phyloP scores from a whole-genome alignment of 2,888 invertebrate genomes.

The Oscheius sp. region DNA sequence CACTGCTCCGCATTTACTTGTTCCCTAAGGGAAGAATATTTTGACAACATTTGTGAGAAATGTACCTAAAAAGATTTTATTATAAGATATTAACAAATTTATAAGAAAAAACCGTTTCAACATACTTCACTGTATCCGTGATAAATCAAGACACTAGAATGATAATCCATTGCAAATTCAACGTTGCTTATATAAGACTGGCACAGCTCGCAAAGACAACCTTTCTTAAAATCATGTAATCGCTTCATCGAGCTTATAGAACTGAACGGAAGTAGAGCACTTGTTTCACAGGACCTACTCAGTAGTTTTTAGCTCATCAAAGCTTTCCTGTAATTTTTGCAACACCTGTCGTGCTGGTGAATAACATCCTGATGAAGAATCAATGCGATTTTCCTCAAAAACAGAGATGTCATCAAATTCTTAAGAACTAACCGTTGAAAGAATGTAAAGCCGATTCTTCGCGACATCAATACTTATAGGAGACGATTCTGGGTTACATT shows the following conservation, averaged over 20 bases:
- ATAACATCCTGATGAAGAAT: background rate
- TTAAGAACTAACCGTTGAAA: background rate
- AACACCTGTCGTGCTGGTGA: slow-evolving; percentile 7
- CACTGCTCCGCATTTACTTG: slow-evolving; percentile 14
- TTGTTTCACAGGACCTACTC: slow-evolving; percentile 1
- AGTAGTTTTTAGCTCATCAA: slow-evolving; percentile 8
- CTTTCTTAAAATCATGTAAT: slow-evolving; percentile 17
- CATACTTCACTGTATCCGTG: slow-evolving; percentile 12
- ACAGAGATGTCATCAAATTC: too few relatives aligned
- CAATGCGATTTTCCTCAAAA: background rate
- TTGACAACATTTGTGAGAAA: background rate
- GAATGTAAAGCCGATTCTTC: background rate
- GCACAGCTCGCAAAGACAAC: slow-evolving; percentile 32
- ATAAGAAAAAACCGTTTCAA: background rate
- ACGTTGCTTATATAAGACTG: slow-evolving; percentile 7
- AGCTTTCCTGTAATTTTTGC: slow-evolving; percentile 17
- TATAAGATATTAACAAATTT: slow-evolving; percentile 1
- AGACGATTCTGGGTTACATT: slow-evolving; percentile 1
- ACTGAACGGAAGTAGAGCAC: background rate
- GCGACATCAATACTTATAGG: background rate
- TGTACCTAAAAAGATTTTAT: background rate
- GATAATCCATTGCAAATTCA: slow-evolving; percentile 19
- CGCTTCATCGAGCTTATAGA: background rate
- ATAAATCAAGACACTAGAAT: background rate
- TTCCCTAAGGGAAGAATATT: slow-evolving; percentile 9